Evolutionary conservation across 2,888 invertebrate genomes (phyloP), one percentile per base, ranked within the genome.

Genomic region (Marronus borbonicus): DNA sequence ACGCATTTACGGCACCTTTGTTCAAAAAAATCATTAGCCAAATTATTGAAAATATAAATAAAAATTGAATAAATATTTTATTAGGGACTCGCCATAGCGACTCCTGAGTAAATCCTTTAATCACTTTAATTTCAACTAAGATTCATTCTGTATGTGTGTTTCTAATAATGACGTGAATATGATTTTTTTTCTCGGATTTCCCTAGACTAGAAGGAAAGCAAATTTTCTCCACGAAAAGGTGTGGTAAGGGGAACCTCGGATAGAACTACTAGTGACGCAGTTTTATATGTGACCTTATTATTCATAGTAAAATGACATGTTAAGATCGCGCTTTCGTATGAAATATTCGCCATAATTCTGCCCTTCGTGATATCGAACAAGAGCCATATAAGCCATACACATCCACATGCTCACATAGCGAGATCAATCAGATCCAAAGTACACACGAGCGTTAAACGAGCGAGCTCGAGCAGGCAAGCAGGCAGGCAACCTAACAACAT

Each of bases 401-500:
- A n/a, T 20, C n/a, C 58, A 58, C 58, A 58, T 20, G 20, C 55
- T 24, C 60, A 20, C 60, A 69, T 68, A 72, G 39, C 76, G 77
- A 82, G 82, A 83, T 83, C 83, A 83, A 83, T 83, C 83, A 76
- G 65, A n/a, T 52, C 74, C 44, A 64, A 39, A 8, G 62, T 28
- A 36, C 31, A 36, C 39, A 31, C 66, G 44, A 66, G 66, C 20
- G 55, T 12, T 36, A 31, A 52, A 75, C 80, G 58, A 80, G 80
- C 79, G 77, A 70, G 78, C 75, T 44, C 8, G 20, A 72, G 12
- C 62, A 60, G 68, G 80, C 77, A 78, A 78, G 77, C 79, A 68
- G 76, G 78, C 82, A 82, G 81, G 81, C 81, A 82, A 82, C 81
- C 80, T 81, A 81, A 82, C 81, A 81, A 80, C 81, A 80, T 78